Conservation (phyloP, 2,888 invertebrate species). For the Barypeithes pellucidus region DNA sequence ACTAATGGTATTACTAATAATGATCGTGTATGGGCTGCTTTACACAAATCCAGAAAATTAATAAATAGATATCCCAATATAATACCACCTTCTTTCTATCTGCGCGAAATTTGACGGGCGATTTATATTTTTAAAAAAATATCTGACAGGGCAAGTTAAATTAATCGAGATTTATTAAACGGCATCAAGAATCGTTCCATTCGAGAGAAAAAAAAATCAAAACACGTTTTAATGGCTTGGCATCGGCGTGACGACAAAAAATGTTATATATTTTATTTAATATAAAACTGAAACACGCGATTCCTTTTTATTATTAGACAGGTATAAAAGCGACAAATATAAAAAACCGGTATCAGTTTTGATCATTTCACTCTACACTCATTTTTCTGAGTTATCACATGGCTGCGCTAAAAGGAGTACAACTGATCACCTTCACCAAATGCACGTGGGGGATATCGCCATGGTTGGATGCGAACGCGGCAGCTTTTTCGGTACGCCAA, state of each 20-base stretch:
- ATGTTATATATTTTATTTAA: slow-evolving; percentile 36
- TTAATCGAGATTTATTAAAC: slow-evolving; percentile 43
- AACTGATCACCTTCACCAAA: slow-evolving; percentile 33
- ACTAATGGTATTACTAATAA: no score
- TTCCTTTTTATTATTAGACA: slow-evolving; percentile 26
- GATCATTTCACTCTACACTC: slow-evolving; percentile 24
- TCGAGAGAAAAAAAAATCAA: slow-evolving; percentile 25
- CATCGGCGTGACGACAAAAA: slow-evolving; percentile 38
- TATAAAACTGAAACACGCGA: slow-evolving; percentile 20
- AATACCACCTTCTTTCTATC: slow-evolving; percentile 11
- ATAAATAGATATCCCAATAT: slow-evolving; percentile 9
- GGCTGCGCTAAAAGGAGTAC: slow-evolving; percentile 31
- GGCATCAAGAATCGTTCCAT: slow-evolving; percentile 9
- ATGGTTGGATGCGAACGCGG: slow-evolving; percentile 26
- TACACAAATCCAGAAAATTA: slow-evolving; percentile 3
- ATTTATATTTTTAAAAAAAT: slow-evolving; percentile 41
- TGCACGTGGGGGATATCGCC: slow-evolving; percentile 47
- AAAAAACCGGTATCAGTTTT: slow-evolving; percentile 15
- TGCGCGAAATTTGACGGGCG: slow-evolving; percentile 5
- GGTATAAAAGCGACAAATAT: slow-evolving; percentile 19
- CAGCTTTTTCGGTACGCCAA: slow-evolving; percentile 15
- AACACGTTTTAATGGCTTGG: slow-evolving; percentile 37
- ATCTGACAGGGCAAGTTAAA: slow-evolving; percentile 28
- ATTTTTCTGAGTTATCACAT: slow-evolving; percentile 12
- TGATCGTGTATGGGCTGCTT: no score